Conservation (phyloP, 2,888 invertebrate species). For the Lochmaea crataegi region DNA sequence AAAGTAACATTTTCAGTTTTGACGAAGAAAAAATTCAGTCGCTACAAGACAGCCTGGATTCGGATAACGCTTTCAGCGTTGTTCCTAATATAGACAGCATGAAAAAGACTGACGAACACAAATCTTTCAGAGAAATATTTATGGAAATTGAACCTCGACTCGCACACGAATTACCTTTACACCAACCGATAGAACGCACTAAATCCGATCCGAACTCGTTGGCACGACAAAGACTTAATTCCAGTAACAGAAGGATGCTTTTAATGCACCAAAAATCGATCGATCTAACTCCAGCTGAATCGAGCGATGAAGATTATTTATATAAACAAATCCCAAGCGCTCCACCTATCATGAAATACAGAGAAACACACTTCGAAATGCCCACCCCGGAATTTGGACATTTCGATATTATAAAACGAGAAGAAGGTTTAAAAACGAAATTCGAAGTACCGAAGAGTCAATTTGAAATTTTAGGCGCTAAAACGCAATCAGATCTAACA, state of each 20-base stretch:
- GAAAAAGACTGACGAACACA: slow-evolving; percentile 55
- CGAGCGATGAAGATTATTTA: slow-evolving; percentile 85
- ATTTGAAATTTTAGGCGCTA: slow-evolving; percentile 71
- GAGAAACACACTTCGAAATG: slow-evolving; percentile 63
- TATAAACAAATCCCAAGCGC: slow-evolving; percentile 80
- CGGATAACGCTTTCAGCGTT: slow-evolving; percentile 57
- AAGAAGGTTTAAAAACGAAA: slow-evolving; percentile 70
- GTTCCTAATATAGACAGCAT: slow-evolving; percentile 59
- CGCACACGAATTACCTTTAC: slow-evolving; percentile 64
- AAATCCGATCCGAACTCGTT: slow-evolving; percentile 88
- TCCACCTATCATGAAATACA: slow-evolving; percentile 76
- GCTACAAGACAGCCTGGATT: slow-evolving; percentile 68
- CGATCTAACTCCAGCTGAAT: slow-evolving; percentile 85
- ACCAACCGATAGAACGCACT: slow-evolving; percentile 83
- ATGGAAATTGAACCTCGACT: slow-evolving; percentile 77
- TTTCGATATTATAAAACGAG: slow-evolving; percentile 71
- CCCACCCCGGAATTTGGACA: slow-evolving; percentile 70
- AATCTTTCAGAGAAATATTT: slow-evolving; percentile 64
- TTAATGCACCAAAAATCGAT: slow-evolving; percentile 89
- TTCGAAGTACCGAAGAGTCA: slow-evolving; percentile 81
- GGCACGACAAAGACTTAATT: slow-evolving; percentile 78
- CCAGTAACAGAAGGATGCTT: slow-evolving; percentile 80
- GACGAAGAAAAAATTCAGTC: slow-evolving; percentile 82
- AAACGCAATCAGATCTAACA: slow-evolving; percentile 64
- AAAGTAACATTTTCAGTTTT: slow-evolving; percentile 79